Base-by-base conservation (phyloP, 2,888 invertebrate genomes). In the Eristalis tenax region DNA sequence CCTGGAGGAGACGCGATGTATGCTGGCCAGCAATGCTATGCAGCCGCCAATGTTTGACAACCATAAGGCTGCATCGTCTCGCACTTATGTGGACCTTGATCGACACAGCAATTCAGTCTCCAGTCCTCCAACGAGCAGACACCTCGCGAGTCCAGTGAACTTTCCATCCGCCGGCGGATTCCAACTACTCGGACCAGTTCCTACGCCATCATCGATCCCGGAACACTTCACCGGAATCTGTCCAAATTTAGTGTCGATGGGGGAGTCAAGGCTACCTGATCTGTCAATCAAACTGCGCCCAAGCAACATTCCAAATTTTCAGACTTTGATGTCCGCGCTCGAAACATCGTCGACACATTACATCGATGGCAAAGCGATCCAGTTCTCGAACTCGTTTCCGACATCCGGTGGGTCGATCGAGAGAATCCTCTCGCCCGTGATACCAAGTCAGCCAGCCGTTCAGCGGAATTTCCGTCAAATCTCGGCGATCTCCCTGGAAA, bases 341-440 rank as follows among this genome's bases (percentile, higher is more conserved):
- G 1, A 3, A 1, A 26, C 26, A 1, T 10, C 10, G 8, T 1
- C 32, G 8, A 8, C 32, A 8, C 32, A 32, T 8, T 10, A 32
- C 32, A 6, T 8, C 32, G 32, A 32, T 32, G 1, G 1, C 32
- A 32, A 8, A 1, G 8, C 32, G 1, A 1, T 8, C 32, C 8
- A 8, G 8, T 32, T 22, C 35, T 8, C 23, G 3, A 74, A 11
- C 10, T 23, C n/a, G 13, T 74, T 74, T 56, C 40, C 66, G 2
- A 76, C 68, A 5, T 76, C 76, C 5, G 76, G 76, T 18, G 76
- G 76, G 10, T 59, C 59, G 2, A 40, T 76, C 13, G 76, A 76
- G 22, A 56, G 59, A 5, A 61, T 76, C 18, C 6, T 38, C 1
- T 68, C 76, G 15, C 66, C 40, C 0, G 59, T 40, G 2, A 18